phyloP scores from a whole-genome alignment of 2,113 vertebrate genomes.

The Catharus fuscescens region DNA sequence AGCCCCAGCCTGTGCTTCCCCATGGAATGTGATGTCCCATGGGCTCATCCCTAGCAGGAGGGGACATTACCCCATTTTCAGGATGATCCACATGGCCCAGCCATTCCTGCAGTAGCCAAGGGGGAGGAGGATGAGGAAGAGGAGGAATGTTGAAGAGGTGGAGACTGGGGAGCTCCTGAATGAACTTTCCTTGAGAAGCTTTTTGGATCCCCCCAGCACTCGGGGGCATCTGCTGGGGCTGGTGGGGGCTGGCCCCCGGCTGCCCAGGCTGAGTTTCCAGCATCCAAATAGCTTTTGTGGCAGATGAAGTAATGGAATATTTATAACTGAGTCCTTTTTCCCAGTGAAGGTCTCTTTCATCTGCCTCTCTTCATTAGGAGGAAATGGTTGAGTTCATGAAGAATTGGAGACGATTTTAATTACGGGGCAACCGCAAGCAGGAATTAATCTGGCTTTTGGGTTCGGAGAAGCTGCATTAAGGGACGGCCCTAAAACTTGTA shows the following conservation, averaged over 20 bases:
- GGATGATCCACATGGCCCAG: not conserved
- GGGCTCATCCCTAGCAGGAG: not conserved
- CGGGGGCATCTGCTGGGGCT: not conserved
- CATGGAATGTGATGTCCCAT: rapidly evolving
- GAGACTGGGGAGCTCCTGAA: not conserved
- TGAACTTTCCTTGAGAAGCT: not conserved
- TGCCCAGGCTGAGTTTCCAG: slow-evolving; percentile 37
- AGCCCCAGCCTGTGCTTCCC: not conserved
- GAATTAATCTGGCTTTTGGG: slow-evolving; percentile 38
- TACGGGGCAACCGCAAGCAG: slow-evolving; percentile 27
- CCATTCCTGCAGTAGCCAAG: not conserved
- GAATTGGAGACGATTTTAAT: slow-evolving; percentile 63
- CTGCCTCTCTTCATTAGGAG: slow-evolving; percentile 46
- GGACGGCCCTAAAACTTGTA: slow-evolving; percentile 32
- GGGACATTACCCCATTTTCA: not conserved
- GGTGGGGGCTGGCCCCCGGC: not conserved
- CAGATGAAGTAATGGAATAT: slow-evolving; percentile 51
- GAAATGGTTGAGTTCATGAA: slow-evolving; percentile 54
- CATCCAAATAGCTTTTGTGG: slow-evolving; percentile 37
- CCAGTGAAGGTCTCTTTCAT: slow-evolving; percentile 66
- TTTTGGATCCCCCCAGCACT: not conserved
- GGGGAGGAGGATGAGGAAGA: not conserved
- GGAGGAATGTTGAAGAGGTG: not conserved
- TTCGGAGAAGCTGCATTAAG: not conserved
- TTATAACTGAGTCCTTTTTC: slow-evolving; percentile 52